Percentiles rank a stretch among this genome's conserved stretches.
These are phyloP conservation scores for Meloidogyne hapla DNA, from an alignment of 1,140 invertebrate species.

Conservation along the genomic window DNA sequence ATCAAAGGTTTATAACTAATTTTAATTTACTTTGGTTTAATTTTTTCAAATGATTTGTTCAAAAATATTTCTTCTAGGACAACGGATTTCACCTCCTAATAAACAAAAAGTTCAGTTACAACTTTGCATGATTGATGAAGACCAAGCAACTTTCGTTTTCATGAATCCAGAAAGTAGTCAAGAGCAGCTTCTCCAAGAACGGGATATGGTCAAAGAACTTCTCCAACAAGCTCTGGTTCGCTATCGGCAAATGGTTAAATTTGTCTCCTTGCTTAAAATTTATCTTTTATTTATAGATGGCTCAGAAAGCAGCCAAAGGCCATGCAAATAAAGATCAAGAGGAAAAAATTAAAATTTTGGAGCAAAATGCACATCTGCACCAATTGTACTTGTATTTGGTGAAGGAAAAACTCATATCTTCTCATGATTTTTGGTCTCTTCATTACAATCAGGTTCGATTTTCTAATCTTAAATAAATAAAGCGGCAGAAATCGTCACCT, in stretches of 20 bases:
- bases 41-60: background rate
- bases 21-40: slow-evolving; percentile 21
- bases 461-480: background rate
- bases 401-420: slow-evolving; percentile 54
- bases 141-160: slow-evolving; percentile 95
- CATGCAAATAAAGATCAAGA: slow-evolving; percentile 60
- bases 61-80: slow-evolving; percentile 74
- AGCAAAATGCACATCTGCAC: slow-evolving; percentile 78
- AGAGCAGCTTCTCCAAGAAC: slow-evolving; percentile 79
- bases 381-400: slow-evolving; percentile 72
- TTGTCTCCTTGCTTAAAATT: slow-evolving; percentile 66
- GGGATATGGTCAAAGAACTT: slow-evolving; percentile 88
- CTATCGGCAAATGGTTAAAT: slow-evolving; percentile 88
- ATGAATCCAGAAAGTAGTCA: slow-evolving; percentile 78
- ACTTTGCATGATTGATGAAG: slow-evolving; percentile 83
- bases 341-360: slow-evolving; percentile 82
- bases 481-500: background rate
- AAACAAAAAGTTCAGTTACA: slow-evolving; percentile 99
- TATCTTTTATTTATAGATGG: slow-evolving; percentile 42
- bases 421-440: slow-evolving; percentile 57
- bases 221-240: slow-evolving; percentile 87
- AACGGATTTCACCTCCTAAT: slow-evolving; percentile 96
- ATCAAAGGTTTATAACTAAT: slow-evolving; percentile 46
- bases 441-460: slow-evolving; percentile 38
- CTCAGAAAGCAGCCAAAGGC: slow-evolving; percentile 67